Evolutionary conservation across 1,140 invertebrate genomes (phyloP).

Genomic region (Meloidogyne exigua): DNA sequence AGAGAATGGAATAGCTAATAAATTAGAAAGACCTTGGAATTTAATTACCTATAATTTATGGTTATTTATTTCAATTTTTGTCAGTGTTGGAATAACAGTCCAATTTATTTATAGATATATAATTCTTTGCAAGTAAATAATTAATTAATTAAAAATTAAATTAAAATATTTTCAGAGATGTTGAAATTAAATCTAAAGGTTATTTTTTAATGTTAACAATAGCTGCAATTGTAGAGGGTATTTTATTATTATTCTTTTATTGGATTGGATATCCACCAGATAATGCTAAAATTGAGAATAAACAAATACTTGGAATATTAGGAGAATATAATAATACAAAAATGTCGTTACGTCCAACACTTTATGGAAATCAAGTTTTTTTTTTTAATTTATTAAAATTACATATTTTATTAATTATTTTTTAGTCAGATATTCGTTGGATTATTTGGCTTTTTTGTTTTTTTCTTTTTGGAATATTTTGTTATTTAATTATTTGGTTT

Average conservation of each 20-base stretch:
- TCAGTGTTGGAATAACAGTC: neutral
- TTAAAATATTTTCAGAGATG: neutral
- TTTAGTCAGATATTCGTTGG: slow-evolving; percentile 4
- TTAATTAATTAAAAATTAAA: too few relatives aligned
- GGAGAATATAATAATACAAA: neutral
- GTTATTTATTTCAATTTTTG: neutral
- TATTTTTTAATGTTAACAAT: slow-evolving; percentile 1
- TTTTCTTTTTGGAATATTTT: neutral
- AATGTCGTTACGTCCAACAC: neutral
- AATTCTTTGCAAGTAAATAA: neutral
- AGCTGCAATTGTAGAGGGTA: neutral
- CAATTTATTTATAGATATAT: neutral
- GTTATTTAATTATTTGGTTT: slow-evolving; percentile 1
- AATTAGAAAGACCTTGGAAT: neutral
- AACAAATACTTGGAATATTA: neutral
- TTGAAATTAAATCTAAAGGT: neutral
- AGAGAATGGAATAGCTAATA: neutral
- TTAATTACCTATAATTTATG: neutral
- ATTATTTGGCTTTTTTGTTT: slow-evolving; percentile 2
- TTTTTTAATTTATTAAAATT: neutral
- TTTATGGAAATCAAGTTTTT: neutral
- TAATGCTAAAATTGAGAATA: neutral
- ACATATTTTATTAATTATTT: neutral
- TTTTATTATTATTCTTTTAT: neutral
- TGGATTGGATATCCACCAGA: neutral